A percentile compares a stretch with the other conserved stretches of the same genome.
Conservation (phyloP, 2,797 vertebrate species). For the Calcarius lapponicus region DNA sequence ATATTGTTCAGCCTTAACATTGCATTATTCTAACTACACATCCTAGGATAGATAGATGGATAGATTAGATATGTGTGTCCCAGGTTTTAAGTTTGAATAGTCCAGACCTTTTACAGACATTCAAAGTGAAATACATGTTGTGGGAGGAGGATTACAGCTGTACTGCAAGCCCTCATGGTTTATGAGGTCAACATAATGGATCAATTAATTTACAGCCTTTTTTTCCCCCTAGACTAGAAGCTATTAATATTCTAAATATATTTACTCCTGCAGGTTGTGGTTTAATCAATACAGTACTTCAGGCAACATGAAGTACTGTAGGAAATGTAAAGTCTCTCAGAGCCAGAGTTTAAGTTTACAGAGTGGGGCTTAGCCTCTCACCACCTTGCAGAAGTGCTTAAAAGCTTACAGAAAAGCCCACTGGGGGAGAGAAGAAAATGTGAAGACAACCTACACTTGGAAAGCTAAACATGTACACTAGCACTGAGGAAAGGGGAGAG, state of each 20-base stretch:
- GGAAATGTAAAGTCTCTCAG: constrained; percentile 33
- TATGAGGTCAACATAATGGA: constrained; percentile 59
- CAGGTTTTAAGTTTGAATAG: constrained; percentile 30
- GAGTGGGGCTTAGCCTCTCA: constrained; percentile 29
- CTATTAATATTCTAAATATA: constrained; percentile 70
- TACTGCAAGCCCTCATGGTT: constrained; percentile 43
- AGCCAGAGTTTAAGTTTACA: constrained; percentile 19
- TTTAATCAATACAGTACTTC: constrained; percentile 71
- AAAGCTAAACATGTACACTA: background rate
- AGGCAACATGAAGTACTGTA: constrained; percentile 53
- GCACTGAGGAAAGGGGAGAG: background rate
- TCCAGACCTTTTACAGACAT: constrained; percentile 28
- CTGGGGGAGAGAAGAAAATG: background rate
- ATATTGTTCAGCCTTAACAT: background rate
- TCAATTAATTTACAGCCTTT: constrained; percentile 68
- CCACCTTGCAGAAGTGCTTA: constrained; percentile 21
- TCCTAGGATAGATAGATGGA: background rate
- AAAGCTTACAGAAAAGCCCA: constrained; percentile 54
- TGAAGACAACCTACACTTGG: background rate
- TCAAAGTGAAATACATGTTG: constrained; percentile 45
- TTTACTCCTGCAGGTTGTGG: constrained; percentile 68
- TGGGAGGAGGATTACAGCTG: constrained; percentile 56
- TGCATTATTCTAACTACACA: background rate
- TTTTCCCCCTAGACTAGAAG: background rate
- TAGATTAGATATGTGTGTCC: background rate